Percentiles rank a stretch among this genome's conserved stretches.
Evolutionary conservation across 2,113 vertebrate genomes (phyloP).

Genomic region (Rhinichthys klamathensis): DNA sequence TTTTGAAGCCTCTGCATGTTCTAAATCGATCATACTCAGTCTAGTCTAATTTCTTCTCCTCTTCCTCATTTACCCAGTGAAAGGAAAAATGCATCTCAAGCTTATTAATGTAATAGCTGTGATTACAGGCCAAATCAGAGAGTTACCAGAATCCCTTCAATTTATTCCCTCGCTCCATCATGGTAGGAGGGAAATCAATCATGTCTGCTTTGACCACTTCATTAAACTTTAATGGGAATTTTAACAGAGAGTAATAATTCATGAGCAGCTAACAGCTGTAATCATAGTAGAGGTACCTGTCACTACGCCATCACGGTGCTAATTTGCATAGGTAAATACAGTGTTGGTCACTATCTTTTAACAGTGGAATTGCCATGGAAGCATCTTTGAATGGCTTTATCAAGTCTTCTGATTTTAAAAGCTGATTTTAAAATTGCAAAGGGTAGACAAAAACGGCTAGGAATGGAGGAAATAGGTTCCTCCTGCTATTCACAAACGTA

Average conservation of each 20-base stretch:
- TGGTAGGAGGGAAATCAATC: slow-evolving; percentile 59
- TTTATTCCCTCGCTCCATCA: slow-evolving; percentile 49
- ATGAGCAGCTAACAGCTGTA: slow-evolving; percentile 53
- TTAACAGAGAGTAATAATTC: slow-evolving; percentile 54
- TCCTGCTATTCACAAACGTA: neutral
- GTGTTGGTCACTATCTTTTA: slow-evolving; percentile 55
- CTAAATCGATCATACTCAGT: slow-evolving; percentile 50
- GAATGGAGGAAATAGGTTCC: neutral
- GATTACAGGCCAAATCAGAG: slow-evolving; percentile 47
- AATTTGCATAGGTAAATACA: slow-evolving; percentile 50
- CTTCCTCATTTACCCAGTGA: slow-evolving; percentile 42
- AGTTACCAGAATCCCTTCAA: slow-evolving; percentile 44
- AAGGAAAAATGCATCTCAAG: slow-evolving; percentile 51
- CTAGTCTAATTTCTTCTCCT: slow-evolving; percentile 39
- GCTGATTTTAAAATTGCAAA: neutral
- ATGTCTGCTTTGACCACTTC: slow-evolving; percentile 55
- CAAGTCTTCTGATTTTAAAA: neutral
- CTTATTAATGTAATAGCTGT: slow-evolving; percentile 56
- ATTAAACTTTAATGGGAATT: slow-evolving; percentile 62
- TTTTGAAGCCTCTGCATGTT: slow-evolving; percentile 28
- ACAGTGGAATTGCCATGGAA: slow-evolving; percentile 57
- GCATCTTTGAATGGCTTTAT: slow-evolving; percentile 50
- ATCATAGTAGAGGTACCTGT: slow-evolving; percentile 50
- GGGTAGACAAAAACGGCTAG: neutral
- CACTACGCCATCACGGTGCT: slow-evolving; percentile 52